Conservation (phyloP, 2,113 vertebrate species). For the Zapornia atra region DNA sequence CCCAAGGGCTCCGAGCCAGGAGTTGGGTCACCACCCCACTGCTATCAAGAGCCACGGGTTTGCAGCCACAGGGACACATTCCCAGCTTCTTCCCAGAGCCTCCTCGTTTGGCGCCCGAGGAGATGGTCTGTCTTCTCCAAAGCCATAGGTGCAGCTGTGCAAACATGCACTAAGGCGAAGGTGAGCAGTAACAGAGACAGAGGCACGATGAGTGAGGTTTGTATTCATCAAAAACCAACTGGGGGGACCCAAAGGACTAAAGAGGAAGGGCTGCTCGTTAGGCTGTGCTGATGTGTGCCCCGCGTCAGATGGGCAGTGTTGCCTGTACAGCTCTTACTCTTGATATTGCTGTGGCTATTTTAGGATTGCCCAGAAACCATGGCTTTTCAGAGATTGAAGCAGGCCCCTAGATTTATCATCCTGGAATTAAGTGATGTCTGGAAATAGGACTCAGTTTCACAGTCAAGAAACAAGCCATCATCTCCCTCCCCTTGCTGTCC, state of each 20-base stretch:
- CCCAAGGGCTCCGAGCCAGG: neutral
- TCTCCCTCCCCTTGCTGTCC: neutral
- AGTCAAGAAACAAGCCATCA: neutral
- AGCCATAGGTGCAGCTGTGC: neutral
- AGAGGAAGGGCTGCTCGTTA: fast-evolving
- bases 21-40: neutral
- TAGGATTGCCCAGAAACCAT: neutral
- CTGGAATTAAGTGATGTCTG: neutral
- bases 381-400: neutral
- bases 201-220: neutral
- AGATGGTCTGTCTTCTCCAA: fast-evolving
- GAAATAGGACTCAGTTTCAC: neutral
- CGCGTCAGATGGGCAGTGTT: neutral
- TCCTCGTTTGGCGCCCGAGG: fast-evolving
- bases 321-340: neutral
- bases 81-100: neutral
- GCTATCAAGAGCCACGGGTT: neutral
- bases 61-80: fast-evolving
- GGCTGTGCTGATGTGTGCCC: neutral
- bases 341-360: neutral
- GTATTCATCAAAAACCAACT: neutral
- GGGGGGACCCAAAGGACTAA: neutral
- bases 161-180: neutral
- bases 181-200: neutral
- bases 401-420: neutral